Evolutionary conservation across 2,888 invertebrate species (phyloP), one percentile per base, ranked within the genome.

Genomic region (Hirtodrosophila confusa): DNA sequence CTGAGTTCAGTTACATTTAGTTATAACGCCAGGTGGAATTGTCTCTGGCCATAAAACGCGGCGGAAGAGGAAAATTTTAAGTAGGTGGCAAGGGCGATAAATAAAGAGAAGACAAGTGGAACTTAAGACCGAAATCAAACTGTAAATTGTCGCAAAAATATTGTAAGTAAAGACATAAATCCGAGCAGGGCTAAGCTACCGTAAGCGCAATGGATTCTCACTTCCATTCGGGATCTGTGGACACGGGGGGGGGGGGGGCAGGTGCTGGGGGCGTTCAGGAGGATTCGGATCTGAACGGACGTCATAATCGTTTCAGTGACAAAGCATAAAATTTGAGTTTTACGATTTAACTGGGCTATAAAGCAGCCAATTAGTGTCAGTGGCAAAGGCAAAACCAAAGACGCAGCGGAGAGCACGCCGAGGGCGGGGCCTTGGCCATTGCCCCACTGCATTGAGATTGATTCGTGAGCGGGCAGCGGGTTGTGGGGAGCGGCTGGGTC

Each of bases 281-380:
- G 31, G 31, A 65, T 61, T 54, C 60, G 57, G 55, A 64, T 41
- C 63, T 58, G 68, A 70, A 72, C 86, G 88, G 89, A 86, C 88
- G 87, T 88, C 88, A 86, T 88, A 86, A 87, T 88, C 86, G 78
- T 78, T 87, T 84, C 79, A 83, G 88, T 80, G 82, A 80, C 88
- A 86, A 77, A 76, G 69, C 88, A 88, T 89, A 87, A 89, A 89
- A 82, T 84, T 86, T 86, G 75, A 77, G 80, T 88, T 86, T 89
- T 89, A 89, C 87, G 85, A 83, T 79, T 80, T 69, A 75, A 85
- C 75, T 79, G 77, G 72, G 75, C 88, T 65, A 86, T 90, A 90
- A 90, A 89, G 87, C 80, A 73, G 77, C 86, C 89, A 90, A 89
- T 90, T 89, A 88, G 88, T 87, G 89, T 88, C 85, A 87, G 80